Base-by-base conservation (phyloP, 2,888 invertebrate genomes). In the Diaphora mendica region DNA sequence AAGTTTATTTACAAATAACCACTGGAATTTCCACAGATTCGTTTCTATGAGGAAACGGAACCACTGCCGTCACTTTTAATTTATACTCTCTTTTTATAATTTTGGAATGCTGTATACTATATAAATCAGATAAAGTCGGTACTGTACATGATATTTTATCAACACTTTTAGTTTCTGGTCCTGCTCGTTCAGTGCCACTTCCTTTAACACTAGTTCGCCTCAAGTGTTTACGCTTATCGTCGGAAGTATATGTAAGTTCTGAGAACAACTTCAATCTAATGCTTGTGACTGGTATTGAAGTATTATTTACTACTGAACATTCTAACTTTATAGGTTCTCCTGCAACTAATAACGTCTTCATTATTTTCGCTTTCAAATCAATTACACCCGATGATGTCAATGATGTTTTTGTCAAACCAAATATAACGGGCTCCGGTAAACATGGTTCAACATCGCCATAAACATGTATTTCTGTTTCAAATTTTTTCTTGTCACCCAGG, bases 21-120 rank as follows among this genome's bases (percentile, higher is more conserved):
- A 87, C 73, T 33, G 85, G 86, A n/a, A 86, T 71, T 70, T 85
- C 82, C 4, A 77, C 68, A 17, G 77, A 74, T 0, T 78, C 70
- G 75, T 86, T 86, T 17, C 76, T 68, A 65, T 86, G 75, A 7
- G 85, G 87, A 20, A 87, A 66, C 0, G 86, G 85, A 2, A 87
- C 48, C 48, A 75, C 72, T 4, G 84, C 66, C 0, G 83, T 86
- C 17, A 86, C 79, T 73, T 77, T 81, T 0, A 86, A 73, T 64
- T 69, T 75, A 55, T 82, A 87, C 8, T 84, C 77, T 42, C 77
- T 82, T 8, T n/a, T 59, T 20, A 87, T 71, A 51, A 85, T 77
- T 26, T 75, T 79, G 2, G 83, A 80, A 30, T 62, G 17, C 66
- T 87, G 83, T 68, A 87, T 80, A 20, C 82, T 76, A 65, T 79